These are phyloP conservation scores for Ceratina calcarata DNA, from an alignment of 1,140 invertebrate genomes.

Conservation along the genomic window DNA sequence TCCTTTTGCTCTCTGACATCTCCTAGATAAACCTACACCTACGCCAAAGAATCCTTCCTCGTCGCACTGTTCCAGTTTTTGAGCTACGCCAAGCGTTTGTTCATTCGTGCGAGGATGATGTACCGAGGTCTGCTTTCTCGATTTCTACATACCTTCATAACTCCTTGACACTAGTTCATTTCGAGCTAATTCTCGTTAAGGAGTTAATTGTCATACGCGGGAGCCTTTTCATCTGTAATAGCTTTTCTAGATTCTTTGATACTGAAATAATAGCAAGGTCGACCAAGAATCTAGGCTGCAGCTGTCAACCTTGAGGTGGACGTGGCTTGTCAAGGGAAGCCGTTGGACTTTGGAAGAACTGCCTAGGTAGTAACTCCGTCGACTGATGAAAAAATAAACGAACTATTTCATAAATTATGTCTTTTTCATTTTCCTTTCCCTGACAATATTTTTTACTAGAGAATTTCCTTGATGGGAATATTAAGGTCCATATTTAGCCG, in stretches of 20 bases:
- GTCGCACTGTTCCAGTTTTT: not conserved
- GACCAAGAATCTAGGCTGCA: not conserved
- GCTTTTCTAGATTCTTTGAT: too few relatives aligned
- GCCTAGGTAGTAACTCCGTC: not conserved
- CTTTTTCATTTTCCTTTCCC: constrained; percentile 6
- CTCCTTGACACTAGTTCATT: too few relatives aligned
- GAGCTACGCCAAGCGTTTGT: not conserved
- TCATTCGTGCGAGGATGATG: constrained; percentile 15
- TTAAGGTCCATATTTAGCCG: too few relatives aligned
- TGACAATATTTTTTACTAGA: not conserved
- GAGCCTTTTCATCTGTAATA: too few relatives aligned
- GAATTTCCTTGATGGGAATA: too few relatives aligned
- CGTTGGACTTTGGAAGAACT: not conserved
- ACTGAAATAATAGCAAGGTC: not conserved
- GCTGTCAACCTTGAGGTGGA: not conserved
- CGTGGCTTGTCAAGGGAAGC: not conserved
- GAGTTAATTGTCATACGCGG: too few relatives aligned
- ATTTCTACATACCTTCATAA: not conserved
- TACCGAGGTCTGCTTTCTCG: not conserved
- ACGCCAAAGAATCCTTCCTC: not conserved
- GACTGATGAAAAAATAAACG: constrained; percentile 20
- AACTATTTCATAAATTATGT: not conserved
- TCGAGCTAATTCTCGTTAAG: too few relatives aligned
- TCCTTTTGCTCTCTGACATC: not conserved
- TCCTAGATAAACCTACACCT: not conserved